phyloP scores from a whole-genome alignment of 2,113 vertebrate species.

The Nycticorax nycticorax region DNA sequence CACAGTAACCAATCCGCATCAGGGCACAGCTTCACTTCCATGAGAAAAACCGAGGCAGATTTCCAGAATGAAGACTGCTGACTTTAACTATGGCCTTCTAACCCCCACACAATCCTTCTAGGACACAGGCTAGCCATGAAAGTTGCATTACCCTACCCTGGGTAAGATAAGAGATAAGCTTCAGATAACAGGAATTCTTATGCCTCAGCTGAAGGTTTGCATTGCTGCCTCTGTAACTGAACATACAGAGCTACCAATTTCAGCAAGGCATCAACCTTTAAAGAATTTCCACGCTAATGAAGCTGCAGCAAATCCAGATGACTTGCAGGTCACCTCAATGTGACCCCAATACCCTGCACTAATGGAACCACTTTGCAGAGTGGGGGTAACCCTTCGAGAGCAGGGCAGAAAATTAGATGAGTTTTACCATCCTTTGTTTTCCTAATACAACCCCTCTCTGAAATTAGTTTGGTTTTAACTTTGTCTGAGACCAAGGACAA shows the following conservation, averaged over 20 bases:
- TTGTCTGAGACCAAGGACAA: not conserved
- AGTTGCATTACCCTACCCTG: not conserved
- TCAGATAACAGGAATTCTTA: not conserved
- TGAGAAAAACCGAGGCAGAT: not conserved
- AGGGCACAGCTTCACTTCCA: not conserved
- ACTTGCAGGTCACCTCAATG: not conserved
- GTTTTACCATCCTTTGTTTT: not conserved
- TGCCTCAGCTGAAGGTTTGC: not conserved
- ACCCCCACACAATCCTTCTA: not conserved
- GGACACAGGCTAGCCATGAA: not conserved
- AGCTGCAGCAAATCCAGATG: not conserved
- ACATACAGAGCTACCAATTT: not conserved
- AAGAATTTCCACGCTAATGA: not conserved
- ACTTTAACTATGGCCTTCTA: not conserved
- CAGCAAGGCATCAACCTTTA: not conserved
- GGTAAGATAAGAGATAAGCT: not conserved
- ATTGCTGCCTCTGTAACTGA: not conserved
- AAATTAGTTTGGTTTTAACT: conserved; percentile 12
- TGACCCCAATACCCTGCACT: not conserved
- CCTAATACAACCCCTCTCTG: not conserved
- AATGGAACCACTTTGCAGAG: not conserved
- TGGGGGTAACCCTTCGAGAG: not conserved
- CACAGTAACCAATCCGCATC: not conserved
- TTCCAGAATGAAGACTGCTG: not conserved
- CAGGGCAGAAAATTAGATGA: not conserved